Evolutionary conservation across 2,113 vertebrate species (phyloP).

Genomic region (Neolamprologus kungweensis): DNA sequence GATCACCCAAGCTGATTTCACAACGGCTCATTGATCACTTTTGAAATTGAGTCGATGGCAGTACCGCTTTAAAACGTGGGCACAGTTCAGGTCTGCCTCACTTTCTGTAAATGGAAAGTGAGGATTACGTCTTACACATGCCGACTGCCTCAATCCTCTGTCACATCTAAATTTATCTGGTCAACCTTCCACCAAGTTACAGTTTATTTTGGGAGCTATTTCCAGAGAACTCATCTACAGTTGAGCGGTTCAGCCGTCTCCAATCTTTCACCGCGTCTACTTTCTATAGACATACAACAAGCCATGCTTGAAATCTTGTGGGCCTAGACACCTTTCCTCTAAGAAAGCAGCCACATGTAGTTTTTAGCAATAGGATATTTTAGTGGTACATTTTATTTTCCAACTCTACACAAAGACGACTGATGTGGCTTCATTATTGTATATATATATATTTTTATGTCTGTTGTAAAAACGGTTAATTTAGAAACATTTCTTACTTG

Average conservation of each 20-base stretch:
- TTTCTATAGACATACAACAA: conserved; percentile 15
- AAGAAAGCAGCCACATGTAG: neutral
- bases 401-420: neutral
- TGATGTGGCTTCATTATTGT: neutral
- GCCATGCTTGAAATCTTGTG: neutral
- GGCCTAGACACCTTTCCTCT: neutral
- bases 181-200: neutral
- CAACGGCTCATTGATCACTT: neutral
- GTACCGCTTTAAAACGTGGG: neutral
- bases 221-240: neutral
- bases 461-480: neutral
- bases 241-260: neutral
- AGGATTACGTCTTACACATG: neutral
- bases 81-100: neutral
- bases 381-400: neutral
- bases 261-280: neutral
- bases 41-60: neutral
- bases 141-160: neutral
- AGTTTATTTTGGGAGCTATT: conserved; percentile 33
- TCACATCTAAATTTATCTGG: neutral
- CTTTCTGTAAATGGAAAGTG: neutral
- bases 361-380: neutral
- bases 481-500: conserved; percentile 56
- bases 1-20: neutral
- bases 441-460: neutral